phyloP scores from a whole-genome alignment of 2,113 vertebrate species.

The Callionymus lyra region DNA sequence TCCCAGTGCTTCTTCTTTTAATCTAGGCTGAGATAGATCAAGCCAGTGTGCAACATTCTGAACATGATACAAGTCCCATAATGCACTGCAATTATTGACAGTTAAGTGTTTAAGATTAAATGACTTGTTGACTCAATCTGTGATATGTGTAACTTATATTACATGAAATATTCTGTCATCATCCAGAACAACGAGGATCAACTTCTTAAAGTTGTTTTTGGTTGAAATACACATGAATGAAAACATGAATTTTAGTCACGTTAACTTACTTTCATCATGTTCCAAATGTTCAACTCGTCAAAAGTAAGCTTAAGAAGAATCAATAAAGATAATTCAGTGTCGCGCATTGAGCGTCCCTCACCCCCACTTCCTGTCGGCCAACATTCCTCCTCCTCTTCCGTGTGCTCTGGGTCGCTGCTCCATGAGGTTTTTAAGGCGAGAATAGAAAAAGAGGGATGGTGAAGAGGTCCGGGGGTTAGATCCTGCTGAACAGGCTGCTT shows the following conservation, averaged over 20 bases:
- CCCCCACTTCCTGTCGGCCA: slow-evolving; percentile 30
- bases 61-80: too few species aligned
- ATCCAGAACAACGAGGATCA: too few species aligned
- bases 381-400: slow-evolving; percentile 26
- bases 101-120: too few species aligned
- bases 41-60: too few species aligned
- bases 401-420: slow-evolving; percentile 27
- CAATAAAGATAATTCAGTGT: slow-evolving; percentile 19
- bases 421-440: slow-evolving; percentile 63
- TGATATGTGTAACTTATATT: too few species aligned
- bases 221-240: too few species aligned
- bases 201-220: too few species aligned
- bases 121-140: too few species aligned
- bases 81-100: too few species aligned
- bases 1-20: too few species aligned
- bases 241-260: slow-evolving; percentile 2
- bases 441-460: slow-evolving; percentile 35
- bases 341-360: slow-evolving; percentile 8
- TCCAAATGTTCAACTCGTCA: neutral
- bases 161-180: too few species aligned
- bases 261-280: neutral
- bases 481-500: slow-evolving; percentile 32
- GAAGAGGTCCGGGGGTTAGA: slow-evolving; percentile 12
- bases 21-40: too few species aligned
- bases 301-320: slow-evolving; percentile 6